A percentile compares a stretch with the other conserved stretches of the same genome.
Conservation (phyloP, 2,113 vertebrate species). For the Prunella fulvescens region DNA sequence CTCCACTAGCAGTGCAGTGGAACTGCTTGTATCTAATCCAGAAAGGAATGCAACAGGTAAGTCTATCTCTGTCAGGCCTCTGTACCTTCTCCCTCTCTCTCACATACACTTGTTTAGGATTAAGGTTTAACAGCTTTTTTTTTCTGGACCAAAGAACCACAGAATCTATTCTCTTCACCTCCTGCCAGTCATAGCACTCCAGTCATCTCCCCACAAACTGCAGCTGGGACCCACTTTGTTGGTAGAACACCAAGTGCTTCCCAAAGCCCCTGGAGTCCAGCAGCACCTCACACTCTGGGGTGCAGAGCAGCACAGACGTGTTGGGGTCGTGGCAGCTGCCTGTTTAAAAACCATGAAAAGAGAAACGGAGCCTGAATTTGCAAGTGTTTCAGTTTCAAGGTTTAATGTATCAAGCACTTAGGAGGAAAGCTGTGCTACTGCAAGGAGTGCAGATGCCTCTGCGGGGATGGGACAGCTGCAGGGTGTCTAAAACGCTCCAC, state of each 20-base stretch:
- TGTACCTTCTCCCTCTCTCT: neutral
- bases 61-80: neutral
- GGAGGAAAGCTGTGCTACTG: neutral
- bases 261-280: neutral
- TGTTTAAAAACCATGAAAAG: neutral
- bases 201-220: neutral
- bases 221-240: neutral
- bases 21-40: neutral
- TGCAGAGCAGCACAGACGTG: accelerated
- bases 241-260: neutral
- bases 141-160: neutral
- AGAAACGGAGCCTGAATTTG: neutral
- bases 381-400: neutral
- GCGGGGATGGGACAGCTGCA: neutral
- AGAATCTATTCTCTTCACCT: neutral
- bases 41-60: neutral
- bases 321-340: neutral
- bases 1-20: neutral
- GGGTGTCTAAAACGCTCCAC: neutral
- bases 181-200: neutral
- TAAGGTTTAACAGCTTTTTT: neutral
- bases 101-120: neutral
- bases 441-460: accelerated
- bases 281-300: neutral
- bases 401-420: accelerated